These are phyloP conservation scores for Pocillopora grandis DNA, from an alignment of 92 coral and sea anemone genomes.

Conservation along the genomic window DNA sequence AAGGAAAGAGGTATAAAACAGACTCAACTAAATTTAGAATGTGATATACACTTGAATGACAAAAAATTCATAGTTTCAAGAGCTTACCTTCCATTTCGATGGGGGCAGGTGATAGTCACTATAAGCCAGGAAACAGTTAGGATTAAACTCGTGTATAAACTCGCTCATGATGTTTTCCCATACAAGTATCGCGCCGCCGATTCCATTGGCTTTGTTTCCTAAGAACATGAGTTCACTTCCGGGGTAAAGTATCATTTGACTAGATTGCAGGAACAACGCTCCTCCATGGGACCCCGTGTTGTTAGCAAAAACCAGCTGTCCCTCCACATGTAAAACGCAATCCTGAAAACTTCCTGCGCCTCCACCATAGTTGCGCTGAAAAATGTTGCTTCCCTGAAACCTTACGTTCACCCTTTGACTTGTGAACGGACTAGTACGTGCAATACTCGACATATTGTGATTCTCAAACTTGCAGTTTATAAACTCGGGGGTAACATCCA, in stretches of 20 bases:
- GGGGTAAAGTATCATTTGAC: constrained; percentile 79
- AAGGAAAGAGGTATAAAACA: neutral
- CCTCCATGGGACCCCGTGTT: constrained; percentile 81
- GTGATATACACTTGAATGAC: neutral
- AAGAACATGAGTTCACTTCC: constrained; percentile 69
- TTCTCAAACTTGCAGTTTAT: constrained; percentile 66
- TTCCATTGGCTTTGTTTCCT: constrained; percentile 57
- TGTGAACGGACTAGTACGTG: constrained; percentile 74
- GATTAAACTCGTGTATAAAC: constrained; percentile 69
- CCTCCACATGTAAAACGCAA: constrained; percentile 66
- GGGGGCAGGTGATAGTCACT: constrained; percentile 57
- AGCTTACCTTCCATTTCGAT: constrained; percentile 79
- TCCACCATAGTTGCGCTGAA: constrained; percentile 61
- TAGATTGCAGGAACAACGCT: constrained; percentile 61
- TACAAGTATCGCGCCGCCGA: constrained; percentile 84
- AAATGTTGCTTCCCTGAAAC: constrained; percentile 68
- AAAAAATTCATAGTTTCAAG: neutral
- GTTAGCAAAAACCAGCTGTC: constrained; percentile 59
- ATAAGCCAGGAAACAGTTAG: constrained; percentile 82
- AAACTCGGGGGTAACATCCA: constrained; percentile 66
- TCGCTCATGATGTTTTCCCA: constrained; percentile 59
- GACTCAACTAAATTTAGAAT: neutral
- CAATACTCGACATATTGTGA: constrained; percentile 32
- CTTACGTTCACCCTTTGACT: constrained; percentile 73
- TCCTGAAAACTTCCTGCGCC: constrained; percentile 75